Evolutionary conservation across 2,797 vertebrate species (phyloP).

Genomic region (Cuniculus paca): DNA sequence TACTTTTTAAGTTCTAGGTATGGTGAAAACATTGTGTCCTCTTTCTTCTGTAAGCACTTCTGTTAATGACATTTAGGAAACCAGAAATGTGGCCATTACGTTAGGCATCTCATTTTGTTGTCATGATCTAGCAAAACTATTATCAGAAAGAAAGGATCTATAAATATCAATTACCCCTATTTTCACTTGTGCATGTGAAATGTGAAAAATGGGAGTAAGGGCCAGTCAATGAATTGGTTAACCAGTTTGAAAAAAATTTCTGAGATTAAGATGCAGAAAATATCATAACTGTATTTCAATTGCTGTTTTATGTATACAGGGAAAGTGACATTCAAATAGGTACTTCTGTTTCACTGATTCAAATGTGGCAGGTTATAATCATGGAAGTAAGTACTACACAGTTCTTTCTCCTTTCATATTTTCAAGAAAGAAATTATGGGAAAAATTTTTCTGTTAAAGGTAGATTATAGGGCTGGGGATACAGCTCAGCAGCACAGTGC

Average conservation of each 20-base stretch:
- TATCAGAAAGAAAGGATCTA: neutral
- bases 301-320: neutral
- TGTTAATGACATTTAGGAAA: neutral
- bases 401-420: neutral
- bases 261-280: neutral
- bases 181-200: neutral
- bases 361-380: constrained; percentile 6
- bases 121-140: neutral
- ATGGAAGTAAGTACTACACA: neutral
- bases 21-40: neutral
- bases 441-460: neutral
- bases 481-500: too few relatives aligned
- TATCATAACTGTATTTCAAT: constrained; percentile 53
- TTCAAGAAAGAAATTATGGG: neutral
- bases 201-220: neutral
- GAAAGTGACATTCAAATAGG: constrained; percentile 37
- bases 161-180: neutral
- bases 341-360: constrained; percentile 31
- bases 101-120: neutral
- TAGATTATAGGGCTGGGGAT: neutral
- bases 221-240: constrained; percentile 5
- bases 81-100: neutral
- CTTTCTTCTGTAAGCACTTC: neutral
- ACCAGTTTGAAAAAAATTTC: constrained; percentile 25
- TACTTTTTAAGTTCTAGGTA: neutral